phyloP scores from a whole-genome alignment of 2,113 vertebrate genomes.

The Enhydra lutris region DNA sequence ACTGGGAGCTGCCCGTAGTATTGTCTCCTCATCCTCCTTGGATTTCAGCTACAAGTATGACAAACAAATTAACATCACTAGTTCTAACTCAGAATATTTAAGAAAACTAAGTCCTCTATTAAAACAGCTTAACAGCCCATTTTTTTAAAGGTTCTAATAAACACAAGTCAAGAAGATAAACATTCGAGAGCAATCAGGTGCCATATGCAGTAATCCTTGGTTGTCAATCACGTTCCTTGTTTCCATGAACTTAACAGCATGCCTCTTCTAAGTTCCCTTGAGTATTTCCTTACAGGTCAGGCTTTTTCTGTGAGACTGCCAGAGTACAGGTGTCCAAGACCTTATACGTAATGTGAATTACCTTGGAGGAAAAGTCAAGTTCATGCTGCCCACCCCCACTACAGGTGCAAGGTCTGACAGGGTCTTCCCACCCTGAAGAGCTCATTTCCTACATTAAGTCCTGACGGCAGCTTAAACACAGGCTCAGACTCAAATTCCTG shows the following conservation, averaged over 20 bases:
- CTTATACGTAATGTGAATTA: not conserved
- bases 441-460: not conserved
- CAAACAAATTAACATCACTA: not conserved
- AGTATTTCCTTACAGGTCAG: not conserved
- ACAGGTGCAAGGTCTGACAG: not conserved
- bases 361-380: conserved; percentile 6
- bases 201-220: not conserved
- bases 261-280: not conserved
- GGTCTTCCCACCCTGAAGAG: not conserved
- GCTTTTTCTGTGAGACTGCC: not conserved
- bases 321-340: not conserved
- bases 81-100: not conserved
- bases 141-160: not conserved
- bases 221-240: not conserved
- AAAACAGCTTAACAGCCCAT: not conserved
- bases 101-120: not conserved
- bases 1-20: rapidly evolving
- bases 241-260: not conserved
- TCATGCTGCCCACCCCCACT: not conserved
- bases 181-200: not conserved
- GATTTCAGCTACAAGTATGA: not conserved
- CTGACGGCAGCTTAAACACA: not conserved
- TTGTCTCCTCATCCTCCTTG: not conserved
- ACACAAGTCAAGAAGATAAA: conserved; percentile 9
- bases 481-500: not conserved